Base-by-base conservation (phyloP, 1,140 invertebrate species). In the Plutomurus gul region DNA sequence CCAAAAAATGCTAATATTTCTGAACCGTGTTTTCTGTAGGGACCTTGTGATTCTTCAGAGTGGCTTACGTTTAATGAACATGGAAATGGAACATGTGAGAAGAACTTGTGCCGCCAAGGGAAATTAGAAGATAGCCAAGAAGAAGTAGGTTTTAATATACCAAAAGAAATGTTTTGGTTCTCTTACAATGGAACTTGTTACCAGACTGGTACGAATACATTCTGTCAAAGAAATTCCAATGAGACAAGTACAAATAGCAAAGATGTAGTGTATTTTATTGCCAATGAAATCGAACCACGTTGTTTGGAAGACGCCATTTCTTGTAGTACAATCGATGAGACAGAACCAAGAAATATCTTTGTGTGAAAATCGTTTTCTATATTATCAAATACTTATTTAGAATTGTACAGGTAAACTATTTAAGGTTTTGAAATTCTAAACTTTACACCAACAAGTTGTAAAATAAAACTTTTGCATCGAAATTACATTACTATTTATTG, bases 41-140 rank as follows among this genome's bases (percentile, higher is more conserved):
- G 82, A 30, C 82, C 82, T 11, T 83, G 82, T 51, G 37, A 13
- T 3, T 0, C 60, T 8, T 80, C 80, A 20, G 77, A 83, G 39
- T 82, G 80, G 80, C 22, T 83, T 0, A 75, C 72, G 8, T 83
- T 81, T 60, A 78, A 80, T 18, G 75, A 80, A 43, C 40, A 79
- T 46, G n/a, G 40, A 16, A 25, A 56, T 22, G 77, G 77, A 16
- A 43, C 76, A 11, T 83, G 82, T 75, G 40, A 47, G 13, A 43
- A 25, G 10, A 83, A 81, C 56, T 39, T 20, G 13, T 72, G 70
- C 8, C 7, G 70, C 22, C 36, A 72, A 43, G 70, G 27, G 1
- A 65, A 65, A n/a, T 27, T 65, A 6, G 56, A 65, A 36, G 56
- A 16, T n/a, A 0, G 13, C 0, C 13, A 27, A 33, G 27, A 65